phyloP scores from a whole-genome alignment of 1,140 invertebrate genomes.

The Drosophila saltans region DNA sequence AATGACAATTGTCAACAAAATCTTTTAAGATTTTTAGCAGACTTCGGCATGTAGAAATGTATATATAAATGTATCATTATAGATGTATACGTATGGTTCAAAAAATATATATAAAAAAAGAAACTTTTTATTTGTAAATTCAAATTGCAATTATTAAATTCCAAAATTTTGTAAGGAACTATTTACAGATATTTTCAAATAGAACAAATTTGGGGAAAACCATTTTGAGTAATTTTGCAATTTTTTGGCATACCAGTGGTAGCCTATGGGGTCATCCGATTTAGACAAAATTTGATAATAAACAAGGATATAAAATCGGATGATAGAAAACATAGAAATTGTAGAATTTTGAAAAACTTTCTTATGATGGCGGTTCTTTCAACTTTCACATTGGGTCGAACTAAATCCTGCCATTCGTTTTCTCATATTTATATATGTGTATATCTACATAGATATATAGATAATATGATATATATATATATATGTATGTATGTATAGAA shows the following conservation, averaged over 20 bases:
- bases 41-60: too few relatives aligned
- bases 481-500: not conserved
- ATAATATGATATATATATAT: constrained; percentile 31
- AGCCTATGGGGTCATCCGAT: too few relatives aligned
- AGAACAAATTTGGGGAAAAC: constrained; percentile 17
- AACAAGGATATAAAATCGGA: not conserved
- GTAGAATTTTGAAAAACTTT: constrained; percentile 36
- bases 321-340: constrained; percentile 26
- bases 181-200: constrained; percentile 4
- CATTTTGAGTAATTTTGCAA: not conserved
- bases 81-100: not conserved
- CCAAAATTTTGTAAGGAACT: constrained; percentile 40
- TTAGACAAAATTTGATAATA: not conserved
- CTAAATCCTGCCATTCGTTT: constrained; percentile 1
- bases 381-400: not conserved
- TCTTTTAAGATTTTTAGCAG: too few relatives aligned
- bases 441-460: not conserved
- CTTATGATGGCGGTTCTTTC: not conserved
- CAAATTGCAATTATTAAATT: constrained; percentile 62
- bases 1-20: too few relatives aligned
- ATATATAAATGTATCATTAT: too few relatives aligned
- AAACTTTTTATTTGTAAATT: constrained; percentile 70
- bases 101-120: not conserved
- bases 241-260: too few relatives aligned
- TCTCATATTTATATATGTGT: constrained; percentile 8